phyloP scores from a whole-genome alignment of 2,888 invertebrate genomes.

The Mongoloraphidia duomilia region DNA sequence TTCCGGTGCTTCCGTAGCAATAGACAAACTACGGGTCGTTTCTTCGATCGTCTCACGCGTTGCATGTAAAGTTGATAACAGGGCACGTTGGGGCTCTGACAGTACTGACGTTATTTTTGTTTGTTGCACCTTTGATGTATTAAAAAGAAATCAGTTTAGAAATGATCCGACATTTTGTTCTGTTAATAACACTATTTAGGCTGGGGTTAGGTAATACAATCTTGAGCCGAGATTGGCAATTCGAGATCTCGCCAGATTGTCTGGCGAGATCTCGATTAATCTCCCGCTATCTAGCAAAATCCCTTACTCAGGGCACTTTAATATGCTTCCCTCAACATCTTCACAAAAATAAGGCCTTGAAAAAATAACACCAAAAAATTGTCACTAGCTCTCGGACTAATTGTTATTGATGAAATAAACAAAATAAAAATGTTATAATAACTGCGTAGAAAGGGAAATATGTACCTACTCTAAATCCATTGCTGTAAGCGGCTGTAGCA shows the following conservation, averaged over 20 bases:
- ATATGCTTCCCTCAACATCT: no score
- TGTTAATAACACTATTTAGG: no score
- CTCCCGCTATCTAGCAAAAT: no score
- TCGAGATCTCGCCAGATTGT: no score
- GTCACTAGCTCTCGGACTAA: no score
- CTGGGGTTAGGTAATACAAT: no score
- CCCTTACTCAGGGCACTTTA: no score
- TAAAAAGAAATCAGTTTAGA: conserved; percentile 17
- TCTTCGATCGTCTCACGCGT: conserved; percentile 79
- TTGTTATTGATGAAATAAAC: background rate
- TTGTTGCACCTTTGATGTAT: conserved; percentile 50
- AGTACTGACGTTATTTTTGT: conserved; percentile 74
- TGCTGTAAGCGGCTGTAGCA: conserved; percentile 15
- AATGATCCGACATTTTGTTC: background rate
- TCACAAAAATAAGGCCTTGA: no score
- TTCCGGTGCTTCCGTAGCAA: conserved; percentile 47
- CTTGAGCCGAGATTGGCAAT: no score
- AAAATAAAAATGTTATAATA: background rate
- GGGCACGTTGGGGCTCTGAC: conserved; percentile 83
- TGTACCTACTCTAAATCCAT: conserved; percentile 24
- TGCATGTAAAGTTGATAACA: conserved; percentile 78
- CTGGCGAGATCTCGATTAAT: no score
- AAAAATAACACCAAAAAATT: no score
- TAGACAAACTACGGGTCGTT: conserved; percentile 56
- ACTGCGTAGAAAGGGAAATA: conserved; percentile 5